Base-by-base conservation (phyloP, 2,113 vertebrate genomes). In the Nerophis ophidion region DNA sequence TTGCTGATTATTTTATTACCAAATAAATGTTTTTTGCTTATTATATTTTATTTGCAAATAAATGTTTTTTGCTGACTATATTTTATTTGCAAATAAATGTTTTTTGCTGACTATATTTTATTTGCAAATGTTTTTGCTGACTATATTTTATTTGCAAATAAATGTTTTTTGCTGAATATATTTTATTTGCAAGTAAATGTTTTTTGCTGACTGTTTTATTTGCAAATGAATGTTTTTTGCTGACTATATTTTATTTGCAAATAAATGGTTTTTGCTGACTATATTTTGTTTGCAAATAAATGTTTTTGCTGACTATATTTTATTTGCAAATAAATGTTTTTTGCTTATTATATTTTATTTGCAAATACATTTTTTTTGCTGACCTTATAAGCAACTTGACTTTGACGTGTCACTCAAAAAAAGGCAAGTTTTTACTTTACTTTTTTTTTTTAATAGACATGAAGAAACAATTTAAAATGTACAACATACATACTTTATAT, bases 321-420 rank as follows among this genome's bases (percentile, higher is more conserved):
- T 61, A 71, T 85, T 83, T 87, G 63, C 73, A 26, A 88, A 87
- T 88, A 88, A 88, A 89, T 15, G n/a, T 84, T 79, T 82, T 71
- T 77, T 56, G 57, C 73, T 84, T 26, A 26, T 66, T 81, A n/a
- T 26, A 26, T 66, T 81, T 75, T 61, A 71, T 85, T 83, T 87
- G 63, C 73, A 26, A 26, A 87, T 88, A 88, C 87, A 89, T 15
- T 14, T 84, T 79, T 82, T 71, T 77, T 56, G 57, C 73, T 84
- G 83, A 83, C 81, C 72, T 3, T 62, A 35, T 83, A 70, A 77
- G 69, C 81, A 67, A 76, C 80, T 79, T 60, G 62, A 63, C 57
- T 49, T 7, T 51, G 49, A 51, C 12, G 9, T 10, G 26, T n/a
- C 26, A 5, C 8, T 5, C 16, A 50, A 4, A 16, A 50, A n/a